Evolutionary conservation across 2,888 invertebrate species (phyloP).

Genomic region (Tricholauxania praeusta): DNA sequence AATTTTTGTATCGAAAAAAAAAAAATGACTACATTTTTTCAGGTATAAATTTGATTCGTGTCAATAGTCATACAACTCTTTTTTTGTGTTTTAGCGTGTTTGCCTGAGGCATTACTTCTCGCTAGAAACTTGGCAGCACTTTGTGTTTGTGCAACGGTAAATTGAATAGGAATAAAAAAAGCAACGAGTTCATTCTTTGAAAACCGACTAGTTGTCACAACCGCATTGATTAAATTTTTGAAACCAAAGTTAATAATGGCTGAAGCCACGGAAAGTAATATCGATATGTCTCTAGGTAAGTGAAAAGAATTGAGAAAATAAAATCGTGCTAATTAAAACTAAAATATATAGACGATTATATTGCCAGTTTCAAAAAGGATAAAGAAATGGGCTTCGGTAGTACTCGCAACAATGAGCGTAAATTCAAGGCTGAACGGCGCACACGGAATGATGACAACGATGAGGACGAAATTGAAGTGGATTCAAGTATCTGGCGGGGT

Average conservation of each 20-base stretch:
- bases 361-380: constrained; percentile 35
- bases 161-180: too few relatives aligned
- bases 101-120: too few relatives aligned
- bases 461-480: constrained; percentile 13
- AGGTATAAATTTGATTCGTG: too few relatives aligned
- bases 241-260: constrained; percentile 36
- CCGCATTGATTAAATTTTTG: constrained; percentile 33
- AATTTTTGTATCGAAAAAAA: too few relatives aligned
- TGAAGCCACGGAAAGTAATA: constrained; percentile 41
- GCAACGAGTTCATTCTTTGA: too few relatives aligned
- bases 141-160: too few relatives aligned
- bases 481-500: constrained; percentile 44
- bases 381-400: constrained; percentile 18
- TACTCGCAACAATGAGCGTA: constrained; percentile 2
- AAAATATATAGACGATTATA: constrained; percentile 43
- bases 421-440: constrained; percentile 43
- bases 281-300: constrained; percentile 50
- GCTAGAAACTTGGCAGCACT: too few relatives aligned
- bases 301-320: not conserved
- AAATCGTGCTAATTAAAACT: too few relatives aligned
- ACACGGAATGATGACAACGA: constrained; percentile 40
- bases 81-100: too few relatives aligned
- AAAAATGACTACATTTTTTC: too few relatives aligned
- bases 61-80: too few relatives aligned
- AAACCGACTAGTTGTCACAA: too few relatives aligned